Evolutionary conservation across 2,113 vertebrate species (phyloP).

Genomic region (Zonotrichia leucophrys): DNA sequence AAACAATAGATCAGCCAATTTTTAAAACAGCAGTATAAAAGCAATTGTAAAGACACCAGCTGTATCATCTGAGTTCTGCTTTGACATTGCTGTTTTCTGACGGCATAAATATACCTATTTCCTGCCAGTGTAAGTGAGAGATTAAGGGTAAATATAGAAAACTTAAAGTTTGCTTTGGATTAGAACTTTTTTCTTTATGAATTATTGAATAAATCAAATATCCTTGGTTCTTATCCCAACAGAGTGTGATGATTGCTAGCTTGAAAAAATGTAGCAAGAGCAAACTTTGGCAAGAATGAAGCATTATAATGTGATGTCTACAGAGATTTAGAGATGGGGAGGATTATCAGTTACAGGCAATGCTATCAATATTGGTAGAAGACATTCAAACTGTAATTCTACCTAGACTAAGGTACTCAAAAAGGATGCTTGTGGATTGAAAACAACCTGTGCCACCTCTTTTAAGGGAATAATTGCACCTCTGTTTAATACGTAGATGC

Average conservation of each 20-base stretch:
- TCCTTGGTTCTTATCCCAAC: conserved; percentile 66
- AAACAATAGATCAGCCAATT: conserved; percentile 59
- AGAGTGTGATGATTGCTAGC: conserved; percentile 66
- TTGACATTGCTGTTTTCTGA: conserved; percentile 65
- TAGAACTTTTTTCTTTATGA: conserved; percentile 70
- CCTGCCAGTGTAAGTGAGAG: conserved; percentile 66
- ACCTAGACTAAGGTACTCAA: conserved; percentile 33
- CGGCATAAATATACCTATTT: conserved; percentile 66
- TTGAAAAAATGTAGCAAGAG: conserved; percentile 66
- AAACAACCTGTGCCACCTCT: not conserved
- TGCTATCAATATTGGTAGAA: conserved; percentile 24
- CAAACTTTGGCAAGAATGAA: conserved; percentile 65
- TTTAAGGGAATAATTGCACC: not conserved
- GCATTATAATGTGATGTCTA: conserved; percentile 67
- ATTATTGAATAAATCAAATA: conserved; percentile 71
- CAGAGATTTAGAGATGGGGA: conserved; percentile 23
- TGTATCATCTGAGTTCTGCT: conserved; percentile 55
- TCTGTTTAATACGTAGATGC: not conserved
- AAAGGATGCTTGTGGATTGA: not conserved
- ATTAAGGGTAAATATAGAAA: conserved; percentile 70
- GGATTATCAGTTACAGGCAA: conserved; percentile 39
- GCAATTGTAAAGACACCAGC: conserved; percentile 59
- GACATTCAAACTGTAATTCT: conserved; percentile 32
- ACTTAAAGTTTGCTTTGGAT: conserved; percentile 68
- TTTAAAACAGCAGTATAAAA: conserved; percentile 48